These are phyloP conservation scores for Caenorhabditis sinica DNA, from an alignment of 2,888 invertebrate genomes.

Conservation along the genomic window DNA sequence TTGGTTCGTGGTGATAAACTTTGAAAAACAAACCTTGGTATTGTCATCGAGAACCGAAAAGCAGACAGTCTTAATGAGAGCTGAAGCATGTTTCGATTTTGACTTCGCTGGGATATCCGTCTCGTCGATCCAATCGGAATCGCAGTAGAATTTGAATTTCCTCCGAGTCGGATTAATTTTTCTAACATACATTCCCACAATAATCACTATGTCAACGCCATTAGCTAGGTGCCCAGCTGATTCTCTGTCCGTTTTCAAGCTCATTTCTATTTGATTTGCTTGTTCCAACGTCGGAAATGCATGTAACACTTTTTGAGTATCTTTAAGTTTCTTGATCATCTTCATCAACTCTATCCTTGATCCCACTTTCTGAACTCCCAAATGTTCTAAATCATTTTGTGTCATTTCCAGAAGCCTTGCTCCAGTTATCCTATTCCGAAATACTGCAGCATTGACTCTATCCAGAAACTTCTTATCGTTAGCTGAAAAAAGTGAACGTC, in stretches of 20 bases:
- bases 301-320: constrained; percentile 56
- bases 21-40: constrained; percentile 59
- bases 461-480: constrained; percentile 72
- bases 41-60: constrained; percentile 66
- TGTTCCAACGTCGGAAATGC: constrained; percentile 70
- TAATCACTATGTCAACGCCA: constrained; percentile 53
- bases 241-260: constrained; percentile 62
- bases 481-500: constrained; percentile 37
- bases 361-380: constrained; percentile 71
- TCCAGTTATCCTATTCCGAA: constrained; percentile 78
- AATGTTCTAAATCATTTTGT: constrained; percentile 75
- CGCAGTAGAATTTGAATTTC: constrained; percentile 71
- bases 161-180: constrained; percentile 32
- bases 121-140: constrained; percentile 69
- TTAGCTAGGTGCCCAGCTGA: constrained; percentile 41
- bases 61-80: constrained; percentile 65
- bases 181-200: constrained; percentile 66
- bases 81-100: constrained; percentile 44
- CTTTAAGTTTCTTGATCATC: constrained; percentile 58
- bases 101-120: constrained; percentile 53
- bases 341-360: constrained; percentile 68
- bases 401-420: constrained; percentile 75
- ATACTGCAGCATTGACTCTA: constrained; percentile 71
- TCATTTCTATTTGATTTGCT: constrained; percentile 58
- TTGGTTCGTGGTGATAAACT: neutral